These are phyloP conservation scores for Megalonaias nervosa DNA, from an alignment of 1,140 invertebrate species.

Conservation along the genomic window DNA sequence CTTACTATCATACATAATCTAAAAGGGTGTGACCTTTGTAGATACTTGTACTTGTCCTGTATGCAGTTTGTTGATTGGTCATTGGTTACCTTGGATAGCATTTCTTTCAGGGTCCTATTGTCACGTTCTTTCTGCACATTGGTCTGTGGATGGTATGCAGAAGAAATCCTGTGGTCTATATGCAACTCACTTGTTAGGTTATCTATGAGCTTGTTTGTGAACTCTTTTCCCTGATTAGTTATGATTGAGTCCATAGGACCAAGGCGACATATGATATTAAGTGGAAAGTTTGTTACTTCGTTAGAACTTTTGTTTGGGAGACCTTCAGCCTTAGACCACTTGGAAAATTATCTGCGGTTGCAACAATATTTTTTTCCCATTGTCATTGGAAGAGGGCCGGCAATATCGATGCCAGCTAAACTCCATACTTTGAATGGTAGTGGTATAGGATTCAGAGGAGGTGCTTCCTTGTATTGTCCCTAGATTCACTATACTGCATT, in stretches of 20 bases:
- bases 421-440: slow-evolving; percentile 3
- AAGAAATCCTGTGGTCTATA: no score
- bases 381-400: background rate
- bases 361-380: background rate
- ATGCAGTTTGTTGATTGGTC: slow-evolving; percentile 8
- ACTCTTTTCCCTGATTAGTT: background rate
- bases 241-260: no score
- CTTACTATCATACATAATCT: no score
- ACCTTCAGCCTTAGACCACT: background rate
- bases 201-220: background rate
- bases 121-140: no score
- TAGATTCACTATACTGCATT: background rate
- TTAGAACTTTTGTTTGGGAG: background rate
- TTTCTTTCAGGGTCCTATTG: no score
- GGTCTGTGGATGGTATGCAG: slow-evolving; percentile 6
- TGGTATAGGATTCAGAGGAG: background rate
- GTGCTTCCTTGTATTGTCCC: slow-evolving; percentile 1
- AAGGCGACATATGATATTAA: background rate
- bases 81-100: background rate
- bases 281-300: background rate
- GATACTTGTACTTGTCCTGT: background rate
- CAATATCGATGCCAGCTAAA: background rate
- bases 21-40: no score
- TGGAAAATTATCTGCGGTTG: background rate
- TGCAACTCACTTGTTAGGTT: background rate